phyloP scores from a whole-genome alignment of 1,140 invertebrate species.

The Neodiprion virginianus region DNA sequence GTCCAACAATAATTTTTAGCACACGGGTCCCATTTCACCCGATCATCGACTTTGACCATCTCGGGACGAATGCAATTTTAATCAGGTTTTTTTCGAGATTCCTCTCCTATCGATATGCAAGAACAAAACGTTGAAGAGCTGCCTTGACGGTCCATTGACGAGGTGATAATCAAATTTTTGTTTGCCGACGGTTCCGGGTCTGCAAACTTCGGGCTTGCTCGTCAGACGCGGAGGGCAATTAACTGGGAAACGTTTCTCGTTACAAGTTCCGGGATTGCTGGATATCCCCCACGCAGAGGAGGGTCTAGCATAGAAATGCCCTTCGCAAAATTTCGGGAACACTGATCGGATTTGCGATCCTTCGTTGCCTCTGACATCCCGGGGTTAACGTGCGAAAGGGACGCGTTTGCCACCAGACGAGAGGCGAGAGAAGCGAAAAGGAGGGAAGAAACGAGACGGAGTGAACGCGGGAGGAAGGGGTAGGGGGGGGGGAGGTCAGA shows the following conservation, averaged over 20 bases:
- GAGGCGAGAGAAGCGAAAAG: too few relatives aligned
- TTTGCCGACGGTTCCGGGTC: background rate
- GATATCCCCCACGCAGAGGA: background rate
- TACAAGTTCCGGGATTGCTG: background rate
- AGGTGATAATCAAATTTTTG: background rate
- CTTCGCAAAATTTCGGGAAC: background rate
- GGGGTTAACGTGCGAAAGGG: too few relatives aligned
- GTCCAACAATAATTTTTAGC: too few relatives aligned
- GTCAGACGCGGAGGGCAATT: background rate
- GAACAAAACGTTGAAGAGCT: background rate
- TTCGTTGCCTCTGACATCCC: too few relatives aligned
- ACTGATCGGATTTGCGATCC: background rate
- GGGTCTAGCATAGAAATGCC: background rate
- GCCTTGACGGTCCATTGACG: background rate
- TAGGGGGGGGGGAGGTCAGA: too few relatives aligned
- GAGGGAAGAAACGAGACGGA: too few relatives aligned
- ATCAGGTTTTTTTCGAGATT: background rate
- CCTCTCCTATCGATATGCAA: background rate
- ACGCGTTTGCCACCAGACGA: too few relatives aligned
- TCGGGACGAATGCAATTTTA: background rate
- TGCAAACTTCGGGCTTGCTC: background rate
- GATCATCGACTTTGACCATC: too few relatives aligned
- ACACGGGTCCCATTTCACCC: too few relatives aligned
- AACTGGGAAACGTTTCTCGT: background rate
- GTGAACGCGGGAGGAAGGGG: too few relatives aligned